Conservation (phyloP, 2,113 vertebrate species). For the Rattus norvegicus region DNA sequence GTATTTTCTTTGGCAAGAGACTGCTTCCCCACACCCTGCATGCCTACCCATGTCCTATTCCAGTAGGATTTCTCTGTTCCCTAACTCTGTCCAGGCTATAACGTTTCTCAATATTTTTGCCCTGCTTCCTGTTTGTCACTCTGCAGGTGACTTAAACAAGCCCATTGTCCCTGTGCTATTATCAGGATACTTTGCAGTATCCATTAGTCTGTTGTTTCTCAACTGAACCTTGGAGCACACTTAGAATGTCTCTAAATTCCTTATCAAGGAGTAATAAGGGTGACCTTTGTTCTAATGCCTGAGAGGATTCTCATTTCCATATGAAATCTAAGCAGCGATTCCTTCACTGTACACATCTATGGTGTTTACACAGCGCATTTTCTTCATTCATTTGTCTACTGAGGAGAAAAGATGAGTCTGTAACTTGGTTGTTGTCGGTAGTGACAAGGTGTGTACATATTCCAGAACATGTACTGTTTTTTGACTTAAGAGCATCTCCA, state of each 20-base stretch:
- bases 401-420: not conserved
- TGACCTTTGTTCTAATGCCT: not conserved
- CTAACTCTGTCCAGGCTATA: not conserved
- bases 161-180: not conserved
- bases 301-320: not conserved
- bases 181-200: not conserved
- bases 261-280: not conserved
- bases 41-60: not conserved
- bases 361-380: not conserved
- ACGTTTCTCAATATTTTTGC: not conserved
- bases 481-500: not conserved
- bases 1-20: not conserved
- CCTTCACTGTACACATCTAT: not conserved
- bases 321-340: not conserved
- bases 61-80: not conserved
- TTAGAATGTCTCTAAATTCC: not conserved
- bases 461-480: not conserved
- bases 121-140: not conserved
- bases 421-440: not conserved
- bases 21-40: not conserved
- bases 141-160: not conserved
- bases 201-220: not conserved
- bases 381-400: not conserved
- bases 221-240: not conserved
- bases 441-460: not conserved